phyloP scores from a whole-genome alignment of 2,797 vertebrate species.

The Anguilla obscura region DNA sequence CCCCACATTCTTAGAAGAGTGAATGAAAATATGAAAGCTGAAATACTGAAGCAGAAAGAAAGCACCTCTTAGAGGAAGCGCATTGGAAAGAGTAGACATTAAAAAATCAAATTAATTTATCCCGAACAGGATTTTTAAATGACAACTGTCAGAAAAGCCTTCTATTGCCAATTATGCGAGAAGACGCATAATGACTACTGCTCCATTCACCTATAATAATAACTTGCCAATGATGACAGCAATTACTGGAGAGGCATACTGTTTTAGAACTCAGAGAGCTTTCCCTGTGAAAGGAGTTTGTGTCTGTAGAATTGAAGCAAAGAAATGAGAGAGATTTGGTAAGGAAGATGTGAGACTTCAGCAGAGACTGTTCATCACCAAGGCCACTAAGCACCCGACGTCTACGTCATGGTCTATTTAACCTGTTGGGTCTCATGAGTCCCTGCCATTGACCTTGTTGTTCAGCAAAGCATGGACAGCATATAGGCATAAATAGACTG shows the following conservation, averaged over 20 bases:
- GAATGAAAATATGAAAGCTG: background rate
- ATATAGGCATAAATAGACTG: background rate
- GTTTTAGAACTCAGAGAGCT: constrained; percentile 78
- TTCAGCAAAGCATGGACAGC: background rate
- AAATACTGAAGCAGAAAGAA: constrained; percentile 14
- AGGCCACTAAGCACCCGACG: background rate
- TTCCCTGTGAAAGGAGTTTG: constrained; percentile 81
- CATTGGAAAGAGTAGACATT: background rate
- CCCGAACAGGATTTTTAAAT: constrained; percentile 57
- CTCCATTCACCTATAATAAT: constrained; percentile 85
- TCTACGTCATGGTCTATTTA: constrained; percentile 55
- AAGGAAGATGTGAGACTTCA: constrained; percentile 79
- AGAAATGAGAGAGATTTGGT: constrained; percentile 75
- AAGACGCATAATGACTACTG: constrained; percentile 78
- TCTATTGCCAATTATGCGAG: constrained; percentile 78
- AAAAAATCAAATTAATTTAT: constrained; percentile 36
- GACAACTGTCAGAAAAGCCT: constrained; percentile 82
- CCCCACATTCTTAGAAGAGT: background rate
- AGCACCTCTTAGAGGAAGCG: background rate
- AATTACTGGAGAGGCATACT: constrained; percentile 76
- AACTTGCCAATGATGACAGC: constrained; percentile 84
- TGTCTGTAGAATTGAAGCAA: constrained; percentile 71
- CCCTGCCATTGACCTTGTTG: background rate
- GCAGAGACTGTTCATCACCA: background rate
- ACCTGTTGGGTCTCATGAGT: constrained; percentile 65